Base-by-base conservation (phyloP, 2,797 vertebrate species). In the Epinephelus awoara region DNA sequence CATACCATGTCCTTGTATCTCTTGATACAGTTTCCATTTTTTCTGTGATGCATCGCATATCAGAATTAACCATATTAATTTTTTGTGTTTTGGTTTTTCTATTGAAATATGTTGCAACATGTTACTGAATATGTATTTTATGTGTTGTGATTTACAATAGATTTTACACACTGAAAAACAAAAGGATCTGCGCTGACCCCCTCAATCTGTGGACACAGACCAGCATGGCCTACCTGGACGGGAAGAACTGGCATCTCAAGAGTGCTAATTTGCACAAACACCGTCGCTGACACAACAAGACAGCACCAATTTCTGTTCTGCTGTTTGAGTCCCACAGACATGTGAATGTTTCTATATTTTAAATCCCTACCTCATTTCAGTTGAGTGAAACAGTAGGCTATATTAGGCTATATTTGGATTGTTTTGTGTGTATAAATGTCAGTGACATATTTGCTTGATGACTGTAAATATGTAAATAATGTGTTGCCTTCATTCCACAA, bases 181-280 rank as follows among this genome's bases (percentile, higher is more conserved):
- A 0, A 2, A 85, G 58, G 27, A 89, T 95, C 77, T 96, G 94
- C 15, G 69, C 85, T 0, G 6, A 89, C 57, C 90, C 88, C 0
- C 0, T 0, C 2, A 74, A 15, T 0, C 0, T 1, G 3, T 94
- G 93, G 94, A 86, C 93, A 9, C 19, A 61, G 51, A 88, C 17
- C 18, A 84, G 68, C 67, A 94, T 85, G 68, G 84, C 77, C 9
- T 83, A 63, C 55, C 34, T 96, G 9, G 85, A 95, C n/a, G 59
- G 25, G 59, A 93, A 83, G 56, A 71, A 79, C 3, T 58, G 52
- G 34, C 2, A 61, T 1, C 0, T 0, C 1, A 51, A 19, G 4
- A 3, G 0, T 0, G 0, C 4, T 1, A 21, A 0, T 0, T 18
- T 2, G 18, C 47, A 6, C 3, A 4, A 18, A 7, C n/a, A 6